Evolutionary conservation across 1,140 invertebrate species (phyloP).

Genomic region (Forficula auricularia): DNA sequence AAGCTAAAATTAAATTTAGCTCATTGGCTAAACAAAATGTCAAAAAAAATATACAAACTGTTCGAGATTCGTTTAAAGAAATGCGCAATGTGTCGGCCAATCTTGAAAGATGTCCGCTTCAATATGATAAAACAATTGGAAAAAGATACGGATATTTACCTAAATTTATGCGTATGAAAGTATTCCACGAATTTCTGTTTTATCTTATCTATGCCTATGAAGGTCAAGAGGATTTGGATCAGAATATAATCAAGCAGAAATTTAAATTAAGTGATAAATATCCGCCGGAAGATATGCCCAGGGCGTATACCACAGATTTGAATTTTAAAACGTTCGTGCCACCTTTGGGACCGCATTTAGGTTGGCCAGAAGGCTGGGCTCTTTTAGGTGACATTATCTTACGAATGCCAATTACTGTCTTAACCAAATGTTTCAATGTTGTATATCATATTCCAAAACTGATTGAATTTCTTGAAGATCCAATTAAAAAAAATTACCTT

Average conservation of each 20-base stretch:
- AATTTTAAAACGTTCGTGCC: conserved; percentile 60
- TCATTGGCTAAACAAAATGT: conserved; percentile 13
- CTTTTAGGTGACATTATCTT: conserved; percentile 52
- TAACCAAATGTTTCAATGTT: conserved; percentile 46
- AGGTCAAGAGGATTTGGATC: conserved; percentile 25
- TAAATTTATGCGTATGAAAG: conserved; percentile 47
- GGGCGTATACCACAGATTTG: conserved; percentile 32
- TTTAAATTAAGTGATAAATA: conserved; percentile 25
- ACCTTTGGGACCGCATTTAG: conserved; percentile 37
- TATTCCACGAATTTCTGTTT: conserved; percentile 47
- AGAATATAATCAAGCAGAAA: conserved; percentile 24
- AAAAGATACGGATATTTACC: conserved; percentile 36
- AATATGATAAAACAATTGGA: conserved; percentile 16
- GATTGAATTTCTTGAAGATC: conserved; percentile 42
- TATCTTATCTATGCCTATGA: conserved; percentile 45
- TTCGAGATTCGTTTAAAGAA: neutral
- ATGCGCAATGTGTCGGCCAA: neutral
- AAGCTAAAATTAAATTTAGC: conserved; percentile 41
- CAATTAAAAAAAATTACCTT: conserved; percentile 43
- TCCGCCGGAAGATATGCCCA: conserved; percentile 25
- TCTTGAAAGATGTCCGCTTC: too few relatives aligned
- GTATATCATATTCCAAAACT: conserved; percentile 38
- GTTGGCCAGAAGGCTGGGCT: conserved; percentile 50
- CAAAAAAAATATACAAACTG: neutral
- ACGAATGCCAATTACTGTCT: conserved; percentile 50